Evolutionary conservation across 2,888 invertebrate species (phyloP).

Genomic region (Drosophila testacea): DNA sequence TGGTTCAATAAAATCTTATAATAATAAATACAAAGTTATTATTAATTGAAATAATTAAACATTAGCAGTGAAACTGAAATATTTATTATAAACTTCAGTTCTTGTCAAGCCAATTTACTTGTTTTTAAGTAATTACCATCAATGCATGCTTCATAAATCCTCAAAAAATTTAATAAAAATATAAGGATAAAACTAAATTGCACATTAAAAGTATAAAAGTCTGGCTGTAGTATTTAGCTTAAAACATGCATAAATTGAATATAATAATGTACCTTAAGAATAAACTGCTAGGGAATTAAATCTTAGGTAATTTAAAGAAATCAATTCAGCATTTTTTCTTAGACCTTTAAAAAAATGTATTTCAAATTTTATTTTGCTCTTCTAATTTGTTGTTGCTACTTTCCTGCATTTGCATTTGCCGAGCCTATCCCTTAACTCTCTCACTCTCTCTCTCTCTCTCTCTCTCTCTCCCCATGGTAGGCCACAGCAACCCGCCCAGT

Average conservation of each 20-base stretch:
- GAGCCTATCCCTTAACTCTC: constrained; percentile 7
- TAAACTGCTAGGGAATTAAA: not conserved
- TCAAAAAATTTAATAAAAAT: too few species aligned
- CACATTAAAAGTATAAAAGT: too few species aligned
- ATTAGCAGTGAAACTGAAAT: not conserved
- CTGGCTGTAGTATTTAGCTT: too few species aligned
- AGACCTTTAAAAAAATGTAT: not conserved
- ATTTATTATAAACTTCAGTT: too few species aligned
- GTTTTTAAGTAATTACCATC: too few species aligned
- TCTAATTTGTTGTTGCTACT: constrained; percentile 23
- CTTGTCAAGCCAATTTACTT: too few species aligned
- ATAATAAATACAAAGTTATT: too few species aligned
- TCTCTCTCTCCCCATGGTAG: not conserved
- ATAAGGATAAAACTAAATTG: too few species aligned
- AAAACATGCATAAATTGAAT: too few species aligned
- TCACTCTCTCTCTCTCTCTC: not conserved
- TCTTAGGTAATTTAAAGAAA: not conserved
- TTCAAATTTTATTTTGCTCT: constrained; percentile 9
- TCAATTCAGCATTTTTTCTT: not conserved
- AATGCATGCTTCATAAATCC: too few species aligned
- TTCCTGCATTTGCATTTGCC: constrained; percentile 36
- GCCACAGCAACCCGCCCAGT: constrained; percentile 1
- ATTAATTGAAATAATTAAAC: not conserved
- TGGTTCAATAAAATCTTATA: not conserved
- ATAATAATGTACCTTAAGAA: not conserved